Evolutionary conservation across 2,888 invertebrate species (phyloP).

Genomic region (Drosophila nr. fundita): DNA sequence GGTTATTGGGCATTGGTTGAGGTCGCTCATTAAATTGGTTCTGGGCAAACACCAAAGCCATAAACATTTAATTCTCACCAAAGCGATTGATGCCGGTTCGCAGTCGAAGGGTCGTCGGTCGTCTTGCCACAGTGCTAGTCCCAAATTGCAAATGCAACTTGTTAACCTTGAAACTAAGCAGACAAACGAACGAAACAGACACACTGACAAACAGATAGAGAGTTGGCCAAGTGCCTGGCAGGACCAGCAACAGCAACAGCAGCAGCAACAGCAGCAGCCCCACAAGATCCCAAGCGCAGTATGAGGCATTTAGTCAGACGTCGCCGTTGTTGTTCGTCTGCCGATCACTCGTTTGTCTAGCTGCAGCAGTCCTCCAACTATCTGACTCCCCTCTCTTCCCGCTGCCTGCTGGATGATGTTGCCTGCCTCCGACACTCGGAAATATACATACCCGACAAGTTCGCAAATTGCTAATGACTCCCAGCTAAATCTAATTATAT

Average conservation of each 20-base stretch:
- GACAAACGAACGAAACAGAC: slow-evolving; percentile 50
- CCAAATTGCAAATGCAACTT: slow-evolving; percentile 84
- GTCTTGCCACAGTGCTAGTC: slow-evolving; percentile 57
- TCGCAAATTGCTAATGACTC: neutral
- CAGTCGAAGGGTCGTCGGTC: slow-evolving; percentile 41
- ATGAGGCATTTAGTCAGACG: slow-evolving; percentile 81
- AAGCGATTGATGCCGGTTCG: slow-evolving; percentile 71
- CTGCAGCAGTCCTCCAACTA: slow-evolving; percentile 50
- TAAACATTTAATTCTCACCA: slow-evolving; percentile 77
- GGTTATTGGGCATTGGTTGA: slow-evolving; percentile 31
- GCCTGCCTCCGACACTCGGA: slow-evolving; percentile 11
- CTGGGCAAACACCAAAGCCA: slow-evolving; percentile 65
- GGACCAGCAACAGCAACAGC: slow-evolving; percentile 30
- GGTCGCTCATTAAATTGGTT: slow-evolving; percentile 73
- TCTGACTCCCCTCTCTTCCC: slow-evolving; percentile 2
- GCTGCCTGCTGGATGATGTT: slow-evolving; percentile 7
- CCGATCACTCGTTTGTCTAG: slow-evolving; percentile 81
- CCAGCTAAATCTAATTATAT: neutral
- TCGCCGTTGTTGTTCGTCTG: slow-evolving; percentile 72
- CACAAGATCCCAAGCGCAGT: slow-evolving; percentile 70
- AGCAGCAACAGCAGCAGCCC: slow-evolving; percentile 41
- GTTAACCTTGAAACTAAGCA: slow-evolving; percentile 82
- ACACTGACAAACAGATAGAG: slow-evolving; percentile 40
- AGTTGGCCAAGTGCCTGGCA: slow-evolving; percentile 50
- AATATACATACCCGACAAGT: slow-evolving; percentile 1